These are phyloP conservation scores for Dioctria linearis DNA, from an alignment of 2,888 invertebrate genomes.

Conservation along the genomic window DNA sequence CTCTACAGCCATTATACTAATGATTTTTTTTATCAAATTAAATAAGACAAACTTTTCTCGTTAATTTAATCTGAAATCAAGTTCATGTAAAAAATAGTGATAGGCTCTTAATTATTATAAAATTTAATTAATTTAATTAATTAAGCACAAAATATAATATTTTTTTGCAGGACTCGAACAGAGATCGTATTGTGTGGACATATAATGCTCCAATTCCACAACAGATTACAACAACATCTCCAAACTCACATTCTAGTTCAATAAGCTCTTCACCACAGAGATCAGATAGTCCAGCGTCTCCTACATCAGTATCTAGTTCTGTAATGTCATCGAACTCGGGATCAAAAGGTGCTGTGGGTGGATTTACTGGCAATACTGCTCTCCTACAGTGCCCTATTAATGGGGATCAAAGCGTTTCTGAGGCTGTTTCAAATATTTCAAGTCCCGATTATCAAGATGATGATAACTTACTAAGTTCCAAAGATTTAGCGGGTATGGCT, in stretches of 20 bases:
- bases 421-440: slow-evolving; percentile 90
- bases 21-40: too few species aligned
- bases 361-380: slow-evolving; percentile 59
- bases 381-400: slow-evolving; percentile 67
- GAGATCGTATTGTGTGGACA: slow-evolving; percentile 87
- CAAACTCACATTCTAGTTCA: slow-evolving; percentile 71
- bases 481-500: slow-evolving; percentile 86
- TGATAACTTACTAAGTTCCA: slow-evolving; percentile 83
- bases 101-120: too few species aligned
- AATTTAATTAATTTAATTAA: background rate
- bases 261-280: slow-evolving; percentile 72
- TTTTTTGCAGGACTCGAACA: slow-evolving; percentile 67
- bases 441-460: slow-evolving; percentile 93
- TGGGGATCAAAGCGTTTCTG: slow-evolving; percentile 86
- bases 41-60: too few species aligned
- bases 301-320: slow-evolving; percentile 89
- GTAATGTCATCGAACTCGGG: slow-evolving; percentile 86
- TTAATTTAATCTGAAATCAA: too few species aligned
- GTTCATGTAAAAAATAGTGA: too few species aligned
- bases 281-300: slow-evolving; percentile 83
- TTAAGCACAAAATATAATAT: background rate
- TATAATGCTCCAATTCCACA: slow-evolving; percentile 84
- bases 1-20: too few species aligned
- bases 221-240: slow-evolving; percentile 71
- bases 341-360: slow-evolving; percentile 74